These are phyloP conservation scores for Pantherophis guttatus DNA, from an alignment of 2,113 vertebrate genomes.

Conservation along the genomic window DNA sequence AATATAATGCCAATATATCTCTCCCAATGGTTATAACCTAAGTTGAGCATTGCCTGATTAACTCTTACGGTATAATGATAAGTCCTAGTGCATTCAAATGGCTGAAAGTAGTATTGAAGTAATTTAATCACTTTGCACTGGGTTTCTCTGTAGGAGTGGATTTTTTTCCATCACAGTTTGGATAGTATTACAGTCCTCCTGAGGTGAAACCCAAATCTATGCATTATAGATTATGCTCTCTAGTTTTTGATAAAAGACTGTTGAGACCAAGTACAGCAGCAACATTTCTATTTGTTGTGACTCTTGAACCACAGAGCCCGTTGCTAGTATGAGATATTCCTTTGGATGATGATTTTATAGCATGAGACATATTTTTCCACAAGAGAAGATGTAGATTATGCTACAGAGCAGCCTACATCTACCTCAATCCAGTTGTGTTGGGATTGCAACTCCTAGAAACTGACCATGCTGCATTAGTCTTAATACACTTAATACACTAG, in stretches of 20 bases:
- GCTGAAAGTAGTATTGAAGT: neutral
- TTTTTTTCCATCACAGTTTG: neutral
- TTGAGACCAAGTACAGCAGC: neutral
- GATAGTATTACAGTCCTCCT: neutral
- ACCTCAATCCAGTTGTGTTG: neutral
- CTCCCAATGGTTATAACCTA: neutral
- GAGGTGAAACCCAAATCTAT: neutral
- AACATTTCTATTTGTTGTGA: neutral
- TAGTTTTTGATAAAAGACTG: neutral
- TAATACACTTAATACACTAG: neutral
- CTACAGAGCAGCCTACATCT: neutral
- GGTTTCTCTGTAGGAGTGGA: rapidly evolving
- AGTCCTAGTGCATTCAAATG: neutral
- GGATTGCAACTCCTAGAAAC: neutral
- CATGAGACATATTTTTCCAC: neutral
- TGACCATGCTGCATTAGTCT: neutral
- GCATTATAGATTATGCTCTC: constrained; percentile 12
- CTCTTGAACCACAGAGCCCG: rapidly evolving
- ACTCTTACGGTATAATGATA: neutral
- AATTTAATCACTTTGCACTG: neutral
- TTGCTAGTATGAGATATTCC: neutral
- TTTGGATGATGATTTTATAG: neutral
- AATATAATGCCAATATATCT: neutral
- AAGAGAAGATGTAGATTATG: neutral
- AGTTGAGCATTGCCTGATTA: rapidly evolving